phyloP scores from a whole-genome alignment of 2,888 invertebrate species.

The Ischnura elegans region DNA sequence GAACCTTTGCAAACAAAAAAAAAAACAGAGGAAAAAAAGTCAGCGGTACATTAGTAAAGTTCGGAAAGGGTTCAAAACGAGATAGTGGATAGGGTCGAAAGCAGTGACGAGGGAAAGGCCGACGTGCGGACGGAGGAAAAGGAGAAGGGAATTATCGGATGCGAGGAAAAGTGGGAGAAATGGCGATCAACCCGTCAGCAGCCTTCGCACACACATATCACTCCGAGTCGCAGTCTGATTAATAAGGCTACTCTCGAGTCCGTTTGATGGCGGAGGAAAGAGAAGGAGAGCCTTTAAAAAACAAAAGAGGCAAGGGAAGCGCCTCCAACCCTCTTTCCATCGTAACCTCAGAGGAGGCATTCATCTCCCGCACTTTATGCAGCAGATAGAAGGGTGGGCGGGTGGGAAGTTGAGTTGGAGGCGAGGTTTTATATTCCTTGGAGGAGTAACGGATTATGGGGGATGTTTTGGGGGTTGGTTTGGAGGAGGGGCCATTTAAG shows the following conservation, averaged over 20 bases:
- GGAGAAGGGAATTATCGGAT: too few species aligned
- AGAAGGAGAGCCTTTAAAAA: not conserved
- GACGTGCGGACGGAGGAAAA: too few species aligned
- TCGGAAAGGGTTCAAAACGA: too few species aligned
- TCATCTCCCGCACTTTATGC: constrained; percentile 10
- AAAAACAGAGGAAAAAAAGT: too few species aligned
- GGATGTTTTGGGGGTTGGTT: too few species aligned
- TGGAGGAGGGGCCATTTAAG: too few species aligned
- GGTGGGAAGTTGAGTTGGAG: not conserved
- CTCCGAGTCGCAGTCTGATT: not conserved
- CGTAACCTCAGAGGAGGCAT: not conserved
- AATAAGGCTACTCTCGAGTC: not conserved
- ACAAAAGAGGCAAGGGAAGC: not conserved
- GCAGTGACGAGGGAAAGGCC: too few species aligned
- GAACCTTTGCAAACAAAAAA: too few species aligned
- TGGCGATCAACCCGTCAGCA: not conserved
- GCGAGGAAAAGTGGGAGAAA: not conserved
- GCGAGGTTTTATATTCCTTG: not conserved
- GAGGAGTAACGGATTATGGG: not conserved
- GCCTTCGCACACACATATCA: not conserved
- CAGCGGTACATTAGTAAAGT: too few species aligned
- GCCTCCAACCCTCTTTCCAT: not conserved
- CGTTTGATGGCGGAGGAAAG: not conserved
- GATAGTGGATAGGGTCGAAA: too few species aligned
- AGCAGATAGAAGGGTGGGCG: too few species aligned